phyloP scores from a whole-genome alignment of 1,140 invertebrate genomes.

The Leguminivora glycinivorella region DNA sequence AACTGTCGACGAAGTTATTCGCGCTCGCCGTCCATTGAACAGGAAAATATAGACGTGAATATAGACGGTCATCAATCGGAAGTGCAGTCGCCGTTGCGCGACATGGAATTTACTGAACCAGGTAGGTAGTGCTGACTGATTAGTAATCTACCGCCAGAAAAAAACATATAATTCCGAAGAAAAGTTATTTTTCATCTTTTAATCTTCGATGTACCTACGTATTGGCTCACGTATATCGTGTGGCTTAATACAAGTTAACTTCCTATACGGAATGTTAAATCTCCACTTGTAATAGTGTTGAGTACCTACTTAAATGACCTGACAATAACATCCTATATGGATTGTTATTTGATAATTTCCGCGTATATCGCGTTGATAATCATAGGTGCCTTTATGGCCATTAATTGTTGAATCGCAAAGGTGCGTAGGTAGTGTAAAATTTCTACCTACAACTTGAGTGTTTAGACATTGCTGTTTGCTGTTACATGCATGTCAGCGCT shows the following conservation, averaged over 20 bases:
- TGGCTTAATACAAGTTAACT: not conserved
- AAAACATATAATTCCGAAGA: not conserved
- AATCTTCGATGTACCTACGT: not conserved
- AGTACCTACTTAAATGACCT: not conserved
- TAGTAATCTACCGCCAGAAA: not conserved
- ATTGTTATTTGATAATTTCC: not conserved
- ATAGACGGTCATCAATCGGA: not conserved
- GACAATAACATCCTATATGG: not conserved
- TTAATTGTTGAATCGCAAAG: no score
- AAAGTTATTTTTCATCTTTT: not conserved
- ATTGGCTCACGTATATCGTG: not conserved
- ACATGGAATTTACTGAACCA: not conserved
- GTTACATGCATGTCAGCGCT: not conserved
- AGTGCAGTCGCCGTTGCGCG: not conserved
- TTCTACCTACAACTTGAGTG: not conserved
- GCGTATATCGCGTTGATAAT: not conserved
- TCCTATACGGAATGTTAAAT: not conserved
- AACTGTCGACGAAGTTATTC: not conserved
- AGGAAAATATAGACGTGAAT: not conserved
- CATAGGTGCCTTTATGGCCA: no score
- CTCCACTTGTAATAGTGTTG: not conserved
- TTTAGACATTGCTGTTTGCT: not conserved
- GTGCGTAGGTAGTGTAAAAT: no score
- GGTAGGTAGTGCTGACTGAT: not conserved
- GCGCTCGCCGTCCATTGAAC: not conserved